These are phyloP conservation scores for Probosciger aterrimus DNA, from an alignment of 2,113 vertebrate genomes.

Conservation along the genomic window DNA sequence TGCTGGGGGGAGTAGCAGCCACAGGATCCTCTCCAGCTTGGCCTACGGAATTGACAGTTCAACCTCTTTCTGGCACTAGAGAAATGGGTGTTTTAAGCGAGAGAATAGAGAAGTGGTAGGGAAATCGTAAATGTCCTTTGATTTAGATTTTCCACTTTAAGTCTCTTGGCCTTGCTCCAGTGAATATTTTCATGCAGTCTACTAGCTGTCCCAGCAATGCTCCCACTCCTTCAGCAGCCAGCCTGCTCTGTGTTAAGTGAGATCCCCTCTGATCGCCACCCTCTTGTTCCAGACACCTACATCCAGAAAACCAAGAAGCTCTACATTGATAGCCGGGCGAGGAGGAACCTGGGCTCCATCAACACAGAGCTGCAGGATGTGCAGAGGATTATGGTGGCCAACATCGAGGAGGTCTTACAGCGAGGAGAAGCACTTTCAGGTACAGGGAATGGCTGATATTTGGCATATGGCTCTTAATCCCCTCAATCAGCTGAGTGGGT, in stretches of 20 bases:
- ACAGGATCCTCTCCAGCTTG: not conserved
- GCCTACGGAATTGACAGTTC: not conserved
- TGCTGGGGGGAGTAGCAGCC: not conserved
- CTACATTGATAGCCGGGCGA: slow-evolving; percentile 94
- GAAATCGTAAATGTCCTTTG: not conserved
- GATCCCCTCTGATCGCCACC: not conserved
- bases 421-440: slow-evolving; percentile 96
- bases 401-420: slow-evolving; percentile 97
- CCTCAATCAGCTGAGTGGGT: rapidly evolving
- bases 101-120: not conserved
- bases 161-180: not conserved
- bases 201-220: not conserved
- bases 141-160: not conserved
- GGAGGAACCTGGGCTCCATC: slow-evolving; percentile 94
- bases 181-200: not conserved
- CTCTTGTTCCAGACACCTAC: slow-evolving; percentile 85
- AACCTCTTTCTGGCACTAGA: not conserved
- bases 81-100: not conserved
- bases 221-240: not conserved
- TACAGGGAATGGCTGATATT: slow-evolving; percentile 1
- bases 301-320: slow-evolving; percentile 99
- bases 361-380: slow-evolving; percentile 98
- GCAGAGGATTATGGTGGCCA: slow-evolving; percentile 99
- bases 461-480: not conserved
- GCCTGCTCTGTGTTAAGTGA: not conserved